Evolutionary conservation across 2,113 vertebrate genomes (phyloP), one percentile per base, ranked within the genome.

Genomic region (Acinonyx jubatus): DNA sequence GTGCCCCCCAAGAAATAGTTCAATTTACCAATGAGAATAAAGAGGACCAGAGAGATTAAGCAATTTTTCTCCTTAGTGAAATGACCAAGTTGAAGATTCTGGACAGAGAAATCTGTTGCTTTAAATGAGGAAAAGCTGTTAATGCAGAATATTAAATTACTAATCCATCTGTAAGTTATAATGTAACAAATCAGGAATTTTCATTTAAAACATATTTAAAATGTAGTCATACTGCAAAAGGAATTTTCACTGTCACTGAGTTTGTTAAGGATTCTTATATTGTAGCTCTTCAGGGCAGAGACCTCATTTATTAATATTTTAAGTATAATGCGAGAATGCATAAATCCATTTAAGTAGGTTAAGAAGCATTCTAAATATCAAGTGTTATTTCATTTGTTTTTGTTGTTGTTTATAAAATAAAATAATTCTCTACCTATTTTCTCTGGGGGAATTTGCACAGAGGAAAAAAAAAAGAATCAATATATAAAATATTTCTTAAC

Each of bases 171-270:
- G 57, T 76, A 97, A n/a, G 3, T 85, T 66, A 81, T 80, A 97
- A 48, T 36, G 27, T 84, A 98, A 94, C 29, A 95, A 69, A 79
- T 89, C 55, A 55, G 86, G 74, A 97, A 95, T 97, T 95, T 90
- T 96, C 80, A 97, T 84, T 93, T 87, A 86, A 92, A 96, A 87
- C 21, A 91, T 79, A 95, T 94, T 96, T 93, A 92, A 86, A 81
- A 87, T 83, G 68, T 69, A 96, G 38, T 84, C 92, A 96, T n/a
- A 96, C 23, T 48, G 4, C 33, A 80, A 96, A 84, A 94, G 31
- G 18, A 92, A 90, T 96, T 93, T 92, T 84, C 45, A 96, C 31
- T 95, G 50, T 86, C 41, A 87, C 0, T 71, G n/a, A 92, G 2
- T 84, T 93, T 92, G 87, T 85, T 97, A 92, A 96, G 31, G 33